phyloP scores from a whole-genome alignment of 2,888 invertebrate species.

The Philonicus albiceps region DNA sequence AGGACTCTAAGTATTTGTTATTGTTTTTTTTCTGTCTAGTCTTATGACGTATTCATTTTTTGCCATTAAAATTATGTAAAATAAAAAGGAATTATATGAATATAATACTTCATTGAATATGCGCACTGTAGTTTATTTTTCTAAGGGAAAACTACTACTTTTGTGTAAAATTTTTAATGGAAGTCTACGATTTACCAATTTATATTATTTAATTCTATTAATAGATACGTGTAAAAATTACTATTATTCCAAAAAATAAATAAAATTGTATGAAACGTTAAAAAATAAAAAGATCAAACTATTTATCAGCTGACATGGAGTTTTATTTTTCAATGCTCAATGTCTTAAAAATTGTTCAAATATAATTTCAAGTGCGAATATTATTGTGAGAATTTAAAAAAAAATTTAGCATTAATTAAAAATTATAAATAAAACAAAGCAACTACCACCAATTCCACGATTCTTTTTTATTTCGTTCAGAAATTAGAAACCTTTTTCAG shows the following conservation, averaged over 20 bases:
- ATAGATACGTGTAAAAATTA: constrained; percentile 13
- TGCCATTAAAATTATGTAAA: constrained; percentile 20
- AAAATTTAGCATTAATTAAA: no score
- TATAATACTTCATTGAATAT: not conserved
- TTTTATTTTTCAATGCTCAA: not conserved
- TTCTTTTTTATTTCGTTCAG: no score
- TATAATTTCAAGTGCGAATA: no score
- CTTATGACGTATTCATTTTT: constrained; percentile 34
- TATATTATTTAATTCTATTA: constrained; percentile 3
- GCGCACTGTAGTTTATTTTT: not conserved
- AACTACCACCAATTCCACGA: no score
- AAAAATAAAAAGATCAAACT: constrained; percentile 16
- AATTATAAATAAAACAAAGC: no score
- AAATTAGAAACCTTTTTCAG: no score
- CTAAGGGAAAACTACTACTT: not conserved
- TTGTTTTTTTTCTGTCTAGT: constrained; percentile 32
- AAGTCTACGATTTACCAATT: constrained; percentile 26
- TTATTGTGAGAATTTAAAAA: no score
- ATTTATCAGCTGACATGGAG: not conserved
- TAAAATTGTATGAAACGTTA: constrained; percentile 7
- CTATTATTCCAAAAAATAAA: constrained; percentile 5
- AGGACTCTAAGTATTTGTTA: constrained; percentile 23
- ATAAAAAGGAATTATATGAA: not conserved
- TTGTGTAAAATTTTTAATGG: not conserved
- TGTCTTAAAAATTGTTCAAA: not conserved